A percentile compares a stretch with the other conserved stretches of the same genome.
Evolutionary conservation across 2,888 invertebrate species (phyloP).

Genomic region (Limulus polyphemus): DNA sequence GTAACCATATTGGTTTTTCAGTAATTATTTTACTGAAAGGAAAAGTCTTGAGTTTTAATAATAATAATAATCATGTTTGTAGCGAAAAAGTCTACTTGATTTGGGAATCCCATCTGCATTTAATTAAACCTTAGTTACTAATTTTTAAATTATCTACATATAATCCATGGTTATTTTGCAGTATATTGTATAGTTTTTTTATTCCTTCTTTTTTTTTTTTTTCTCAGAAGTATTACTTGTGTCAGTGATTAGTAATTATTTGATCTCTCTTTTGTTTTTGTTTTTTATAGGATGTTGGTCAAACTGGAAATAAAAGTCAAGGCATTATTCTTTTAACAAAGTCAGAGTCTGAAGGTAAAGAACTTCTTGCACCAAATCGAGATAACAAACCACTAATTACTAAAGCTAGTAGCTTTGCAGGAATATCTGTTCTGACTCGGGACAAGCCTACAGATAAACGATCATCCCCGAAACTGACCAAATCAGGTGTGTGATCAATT

Average conservation of each 20-base stretch:
- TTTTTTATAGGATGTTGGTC: slow-evolving; percentile 2
- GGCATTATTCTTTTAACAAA: slow-evolving; percentile 8
- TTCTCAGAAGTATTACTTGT: no score
- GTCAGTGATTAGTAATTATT: background rate
- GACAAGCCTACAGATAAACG: slow-evolving; percentile 34
- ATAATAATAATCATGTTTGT: no score
- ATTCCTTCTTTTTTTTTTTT: background rate
- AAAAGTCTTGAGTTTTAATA: no score
- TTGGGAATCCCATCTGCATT: background rate
- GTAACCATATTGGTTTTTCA: no score
- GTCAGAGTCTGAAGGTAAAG: slow-evolving; percentile 14
- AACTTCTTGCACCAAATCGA: slow-evolving; percentile 6
- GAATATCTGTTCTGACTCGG: slow-evolving; percentile 34
- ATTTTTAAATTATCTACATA: background rate
- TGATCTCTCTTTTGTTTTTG: background rate
- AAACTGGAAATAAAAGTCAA: background rate
- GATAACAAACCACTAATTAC: slow-evolving; percentile 46
- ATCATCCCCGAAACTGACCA: slow-evolving; percentile 51
- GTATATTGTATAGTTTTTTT: background rate
- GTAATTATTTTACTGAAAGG: no score
- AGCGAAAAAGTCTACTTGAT: no score
- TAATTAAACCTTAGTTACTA: slow-evolving; percentile 1
- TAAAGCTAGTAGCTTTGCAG: slow-evolving; percentile 79
- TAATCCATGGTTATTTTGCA: background rate
- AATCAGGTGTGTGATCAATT: slow-evolving; percentile 49